Conservation (phyloP, 1,140 invertebrate species). For the Aphaenogaster ashmeadi region DNA sequence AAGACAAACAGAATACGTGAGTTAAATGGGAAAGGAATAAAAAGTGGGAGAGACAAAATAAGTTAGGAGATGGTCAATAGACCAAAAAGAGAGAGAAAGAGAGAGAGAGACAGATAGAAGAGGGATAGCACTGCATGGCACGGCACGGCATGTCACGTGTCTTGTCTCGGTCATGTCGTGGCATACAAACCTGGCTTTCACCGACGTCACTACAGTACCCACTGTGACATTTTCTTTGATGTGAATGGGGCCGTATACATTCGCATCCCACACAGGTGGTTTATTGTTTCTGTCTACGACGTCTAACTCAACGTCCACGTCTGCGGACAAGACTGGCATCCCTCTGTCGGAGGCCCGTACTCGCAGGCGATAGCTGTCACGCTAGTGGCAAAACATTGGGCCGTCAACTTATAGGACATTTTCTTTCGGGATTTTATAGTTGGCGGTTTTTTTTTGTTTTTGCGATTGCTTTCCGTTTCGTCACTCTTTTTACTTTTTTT, state of each 20-base stretch:
- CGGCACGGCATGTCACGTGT: slow-evolving; percentile 84
- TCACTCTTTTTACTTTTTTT: slow-evolving; percentile 70
- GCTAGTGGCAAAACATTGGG: slow-evolving; percentile 91
- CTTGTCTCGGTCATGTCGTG: slow-evolving; percentile 86
- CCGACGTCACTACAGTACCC: slow-evolving; percentile 98
- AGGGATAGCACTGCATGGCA: slow-evolving; percentile 78
- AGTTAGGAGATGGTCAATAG: neutral
- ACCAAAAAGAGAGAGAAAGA: slow-evolving; percentile 17
- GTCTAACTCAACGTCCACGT: slow-evolving; percentile 98
- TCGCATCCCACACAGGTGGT: slow-evolving; percentile 97
- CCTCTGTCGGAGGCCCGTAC: slow-evolving; percentile 97
- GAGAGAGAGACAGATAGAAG: slow-evolving; percentile 22
- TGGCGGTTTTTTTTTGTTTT: slow-evolving; percentile 75
- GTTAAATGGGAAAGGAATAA: neutral
- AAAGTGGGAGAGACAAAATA: neutral
- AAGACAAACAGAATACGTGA: neutral
- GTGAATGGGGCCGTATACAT: slow-evolving; percentile 97
- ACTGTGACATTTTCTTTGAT: slow-evolving; percentile 99
- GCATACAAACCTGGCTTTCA: slow-evolving; percentile 98
- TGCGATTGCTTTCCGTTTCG: slow-evolving; percentile 46
- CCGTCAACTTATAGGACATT: slow-evolving; percentile 86
- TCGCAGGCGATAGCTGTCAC: slow-evolving; percentile 97
- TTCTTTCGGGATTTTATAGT: slow-evolving; percentile 76
- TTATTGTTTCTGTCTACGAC: slow-evolving; percentile 99
- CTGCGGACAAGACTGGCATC: slow-evolving; percentile 94